A percentile compares a stretch with the other conserved stretches of the same genome.
Evolutionary conservation across 1,140 invertebrate genomes (phyloP).

Genomic region (Thaumatotibia leucotreta): DNA sequence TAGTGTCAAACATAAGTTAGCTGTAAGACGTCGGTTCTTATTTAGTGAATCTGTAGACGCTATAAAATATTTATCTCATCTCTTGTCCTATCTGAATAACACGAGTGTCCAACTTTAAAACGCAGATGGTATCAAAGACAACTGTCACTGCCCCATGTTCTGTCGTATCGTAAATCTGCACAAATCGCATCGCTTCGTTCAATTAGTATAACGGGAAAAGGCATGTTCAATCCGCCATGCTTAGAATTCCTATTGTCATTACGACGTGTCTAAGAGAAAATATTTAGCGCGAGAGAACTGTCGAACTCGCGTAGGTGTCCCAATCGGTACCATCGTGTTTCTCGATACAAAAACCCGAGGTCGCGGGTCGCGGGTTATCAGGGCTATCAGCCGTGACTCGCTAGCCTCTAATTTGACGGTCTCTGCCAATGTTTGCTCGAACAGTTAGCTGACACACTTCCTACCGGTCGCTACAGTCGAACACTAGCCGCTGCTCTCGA

Average conservation of each 20-base stretch:
- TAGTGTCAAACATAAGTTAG: too few relatives aligned
- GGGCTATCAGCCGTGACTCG: slow-evolving; percentile 44
- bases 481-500: slow-evolving; percentile 60
- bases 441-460: slow-evolving; percentile 67
- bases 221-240: neutral
- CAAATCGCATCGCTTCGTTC: neutral
- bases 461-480: slow-evolving; percentile 36
- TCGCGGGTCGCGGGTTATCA: slow-evolving; percentile 33
- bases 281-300: slow-evolving; percentile 8
- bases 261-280: neutral
- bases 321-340: neutral
- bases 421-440: slow-evolving; percentile 58
- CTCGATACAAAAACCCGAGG: slow-evolving; percentile 14
- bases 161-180: neutral
- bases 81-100: too few relatives aligned
- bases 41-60: too few relatives aligned
- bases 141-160: neutral
- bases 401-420: slow-evolving; percentile 55
- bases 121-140: neutral
- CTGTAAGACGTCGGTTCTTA: too few relatives aligned
- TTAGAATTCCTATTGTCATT: neutral
- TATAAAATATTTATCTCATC: too few relatives aligned
- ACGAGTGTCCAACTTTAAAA: too few relatives aligned
- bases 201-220: neutral
- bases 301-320: neutral